Evolutionary conservation across 2,113 vertebrate species (phyloP), one percentile per base, ranked within the genome.

Genomic region (Kryptolebias marmoratus): DNA sequence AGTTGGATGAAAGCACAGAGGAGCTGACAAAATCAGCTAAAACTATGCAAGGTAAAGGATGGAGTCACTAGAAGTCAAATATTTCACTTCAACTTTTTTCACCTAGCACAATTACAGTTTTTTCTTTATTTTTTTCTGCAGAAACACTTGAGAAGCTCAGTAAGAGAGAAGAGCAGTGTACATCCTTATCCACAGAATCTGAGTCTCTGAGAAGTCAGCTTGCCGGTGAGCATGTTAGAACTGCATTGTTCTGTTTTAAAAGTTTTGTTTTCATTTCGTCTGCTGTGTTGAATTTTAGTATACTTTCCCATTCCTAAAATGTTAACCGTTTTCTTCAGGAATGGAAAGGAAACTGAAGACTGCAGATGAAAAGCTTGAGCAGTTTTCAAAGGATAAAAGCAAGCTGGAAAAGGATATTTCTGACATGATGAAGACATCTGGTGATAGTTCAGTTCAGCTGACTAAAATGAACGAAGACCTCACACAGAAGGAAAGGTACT

Each of bases 341-440:
- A 88, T 96, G 88, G 96, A 97, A 75, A 94, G 93, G 72, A 96
- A 95, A 55, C 58, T 96, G 71, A 97, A 94, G 90, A 84, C 95
- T 63, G 81, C 92, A 36, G 95, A 96, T 76, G 95, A 96, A 82
- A 96, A 91, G 71, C 92, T 95, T 36, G 93, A 94, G 32, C 95
- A 95, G 66, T 87, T 99, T 72, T 75, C 85, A 2, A 94, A 95
- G 52, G 95, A 95, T 18, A 99, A 99, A 90, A 79, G 75, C 83
- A 98, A 97, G 79, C 89, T 98, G 60, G 96, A 99, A 88, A 94
- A 93, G 4, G 93, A 98, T 68, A 96, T 99, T 64, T 94, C 94
- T 6, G 96, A 97, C 68, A 96, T 98, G 89, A 96, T 98, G 85
- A 96, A 94, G 79, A 95, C 96, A 10, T 98, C 97, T 0, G 97